Base-by-base conservation (phyloP, 2,113 vertebrate genomes). In the Datnioides undecimradiatus region DNA sequence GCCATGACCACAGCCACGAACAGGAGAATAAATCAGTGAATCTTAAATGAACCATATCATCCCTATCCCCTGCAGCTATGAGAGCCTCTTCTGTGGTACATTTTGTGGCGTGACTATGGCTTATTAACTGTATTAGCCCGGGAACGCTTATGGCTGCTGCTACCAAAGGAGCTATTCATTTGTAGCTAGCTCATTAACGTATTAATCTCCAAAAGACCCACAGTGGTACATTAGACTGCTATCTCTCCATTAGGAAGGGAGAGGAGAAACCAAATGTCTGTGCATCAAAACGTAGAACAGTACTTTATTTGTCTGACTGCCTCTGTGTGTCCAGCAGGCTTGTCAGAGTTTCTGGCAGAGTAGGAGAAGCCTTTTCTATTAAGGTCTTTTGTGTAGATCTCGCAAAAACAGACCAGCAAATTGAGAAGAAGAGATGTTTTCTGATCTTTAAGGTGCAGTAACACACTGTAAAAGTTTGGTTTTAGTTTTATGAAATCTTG, bases 11-110 rank as follows among this genome's bases (percentile, higher is more conserved):
- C 79, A 83, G 52, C 76, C 84, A 72, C 31, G 75, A 81, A 87
- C 64, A 66, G 79, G 66, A 68, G 43, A 80, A 90, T 88, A 79
- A 90, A 90, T 90, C 87, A 84, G 79, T 55, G 25, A 70, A 69
- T 89, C 84, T 85, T 69, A 80, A 91, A 86, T 88, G 78, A 89
- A 85, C 84, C 81, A 59, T 84, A 80, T 85, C 87, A 88, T 86
- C 59, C 34, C 16, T 68, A 59, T 55, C 11, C 69, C 90, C 84
- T 80, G 59, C 75, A 84, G 87, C 88, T 33, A 74, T 73, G 48
- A 85, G 58, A 67, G 70, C 17, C 59, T 86, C 69, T 64, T 85
- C 76, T 83, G 60, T 86, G 79, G 84, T 89, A 38, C 76, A 75
- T 87, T 88, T 65, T 77, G 78, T 90, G 86, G 83, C 73, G 60